phyloP scores from a whole-genome alignment of 2,797 vertebrate species.

The Poecilia wingei region DNA sequence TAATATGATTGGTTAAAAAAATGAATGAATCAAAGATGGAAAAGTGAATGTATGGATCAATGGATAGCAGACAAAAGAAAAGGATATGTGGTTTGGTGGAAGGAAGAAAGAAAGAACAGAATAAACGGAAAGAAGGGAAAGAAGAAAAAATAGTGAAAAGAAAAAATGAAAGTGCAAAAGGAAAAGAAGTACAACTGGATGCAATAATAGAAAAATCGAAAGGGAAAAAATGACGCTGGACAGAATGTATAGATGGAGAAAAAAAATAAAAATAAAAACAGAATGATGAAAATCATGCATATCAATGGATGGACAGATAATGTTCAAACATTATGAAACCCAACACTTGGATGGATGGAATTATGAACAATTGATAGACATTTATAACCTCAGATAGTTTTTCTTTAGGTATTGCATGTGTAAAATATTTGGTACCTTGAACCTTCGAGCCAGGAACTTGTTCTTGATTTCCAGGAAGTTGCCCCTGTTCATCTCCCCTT shows the following conservation, averaged over 20 bases:
- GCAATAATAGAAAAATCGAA: background rate
- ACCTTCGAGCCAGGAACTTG: constrained; percentile 96
- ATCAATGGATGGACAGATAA: background rate
- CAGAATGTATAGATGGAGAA: background rate
- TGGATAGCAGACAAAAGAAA: background rate
- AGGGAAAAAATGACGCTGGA: too few species aligned
- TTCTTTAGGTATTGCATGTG: background rate
- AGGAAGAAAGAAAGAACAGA: background rate
- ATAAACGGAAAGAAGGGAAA: background rate
- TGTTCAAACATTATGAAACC: background rate
- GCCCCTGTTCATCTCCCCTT: constrained; percentile 97
- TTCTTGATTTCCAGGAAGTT: constrained; percentile 99
- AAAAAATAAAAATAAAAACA: background rate
- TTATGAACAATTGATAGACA: background rate
- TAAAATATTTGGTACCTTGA: constrained; percentile 83
- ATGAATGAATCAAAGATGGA: background rate
- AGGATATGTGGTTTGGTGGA: background rate
- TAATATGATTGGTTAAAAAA: too few species aligned
- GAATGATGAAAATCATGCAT: background rate
- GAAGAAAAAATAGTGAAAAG: too few species aligned
- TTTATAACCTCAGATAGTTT: background rate
- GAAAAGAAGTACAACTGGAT: background rate
- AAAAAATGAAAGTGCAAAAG: background rate
- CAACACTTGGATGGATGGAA: background rate
- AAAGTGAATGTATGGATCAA: background rate